phyloP scores from a whole-genome alignment of 2,797 vertebrate species.

The Myripristis murdjan region DNA sequence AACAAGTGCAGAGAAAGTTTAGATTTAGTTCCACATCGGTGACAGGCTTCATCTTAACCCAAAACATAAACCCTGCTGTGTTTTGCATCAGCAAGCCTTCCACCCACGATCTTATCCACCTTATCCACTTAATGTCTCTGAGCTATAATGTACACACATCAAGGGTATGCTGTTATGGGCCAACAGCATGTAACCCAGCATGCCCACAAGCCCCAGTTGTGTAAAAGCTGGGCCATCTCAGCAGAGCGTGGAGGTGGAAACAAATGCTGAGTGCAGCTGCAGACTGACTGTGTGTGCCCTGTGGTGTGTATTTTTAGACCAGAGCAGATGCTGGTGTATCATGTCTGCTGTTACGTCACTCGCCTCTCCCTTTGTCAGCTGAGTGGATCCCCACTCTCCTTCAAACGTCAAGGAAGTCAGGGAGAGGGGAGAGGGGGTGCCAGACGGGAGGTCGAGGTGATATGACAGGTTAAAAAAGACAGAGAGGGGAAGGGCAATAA shows the following conservation, averaged over 20 bases:
- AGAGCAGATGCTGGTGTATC: conserved; percentile 85
- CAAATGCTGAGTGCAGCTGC: conserved; percentile 79
- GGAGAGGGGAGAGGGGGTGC: conserved; percentile 37
- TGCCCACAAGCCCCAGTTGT: conserved; percentile 68
- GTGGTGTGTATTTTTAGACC: conserved; percentile 85
- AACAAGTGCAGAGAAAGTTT: background rate
- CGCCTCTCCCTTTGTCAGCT: conserved; percentile 77
- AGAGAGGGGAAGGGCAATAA: conserved; percentile 6
- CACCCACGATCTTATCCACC: conserved; percentile 2
- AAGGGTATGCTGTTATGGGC: conserved; percentile 39
- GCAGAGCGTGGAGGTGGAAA: conserved; percentile 74
- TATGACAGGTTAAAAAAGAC: conserved; percentile 36
- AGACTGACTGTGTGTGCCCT: conserved; percentile 75
- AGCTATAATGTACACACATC: conserved; percentile 28
- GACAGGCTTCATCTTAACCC: background rate
- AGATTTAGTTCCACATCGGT: background rate
- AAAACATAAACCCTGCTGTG: background rate
- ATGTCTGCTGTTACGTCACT: conserved; percentile 79
- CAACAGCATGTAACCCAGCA: conserved; percentile 52
- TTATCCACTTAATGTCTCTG: conserved; percentile 9
- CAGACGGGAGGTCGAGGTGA: conserved; percentile 2
- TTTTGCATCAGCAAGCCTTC: conserved; percentile 9
- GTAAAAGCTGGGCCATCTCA: conserved; percentile 77
- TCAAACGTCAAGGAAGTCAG: conserved; percentile 68
- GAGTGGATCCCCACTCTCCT: conserved; percentile 78